Conservation (phyloP, 2,888 invertebrate species). For the Ptychoptera contaminata region DNA sequence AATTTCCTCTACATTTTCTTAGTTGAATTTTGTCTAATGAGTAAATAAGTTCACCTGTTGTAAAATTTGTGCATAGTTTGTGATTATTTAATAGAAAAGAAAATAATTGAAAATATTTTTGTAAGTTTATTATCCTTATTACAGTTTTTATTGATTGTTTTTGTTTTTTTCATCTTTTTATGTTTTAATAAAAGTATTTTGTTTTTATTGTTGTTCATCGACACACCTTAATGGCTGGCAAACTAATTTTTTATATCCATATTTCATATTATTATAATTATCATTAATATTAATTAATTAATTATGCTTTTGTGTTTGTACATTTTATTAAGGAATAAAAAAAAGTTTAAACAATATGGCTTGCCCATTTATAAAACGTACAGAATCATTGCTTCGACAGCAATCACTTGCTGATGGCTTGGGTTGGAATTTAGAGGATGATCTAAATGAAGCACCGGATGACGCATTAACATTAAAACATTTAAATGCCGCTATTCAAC, state of each 20-base stretch:
- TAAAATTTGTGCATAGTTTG: no score
- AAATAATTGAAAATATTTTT: neutral
- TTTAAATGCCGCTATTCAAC: slow-evolving; percentile 62
- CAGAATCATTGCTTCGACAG: slow-evolving; percentile 26
- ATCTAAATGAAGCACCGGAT: slow-evolving; percentile 22
- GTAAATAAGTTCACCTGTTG: no score
- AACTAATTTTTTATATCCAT: neutral
- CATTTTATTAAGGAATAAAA: neutral
- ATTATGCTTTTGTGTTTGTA: neutral
- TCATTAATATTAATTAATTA: neutral
- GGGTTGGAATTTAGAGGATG: slow-evolving; percentile 28
- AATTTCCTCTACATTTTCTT: no score
- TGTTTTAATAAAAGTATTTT: no score
- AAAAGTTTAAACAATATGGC: slow-evolving; percentile 20
- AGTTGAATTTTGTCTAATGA: no score
- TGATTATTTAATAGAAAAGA: slow-evolving; percentile 8
- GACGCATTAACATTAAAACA: slow-evolving; percentile 46
- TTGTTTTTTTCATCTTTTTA: no score
- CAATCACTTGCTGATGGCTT: slow-evolving; percentile 24
- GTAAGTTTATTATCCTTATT: neutral
- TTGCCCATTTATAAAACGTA: slow-evolving; percentile 29
- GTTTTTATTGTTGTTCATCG: no score
- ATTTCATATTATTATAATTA: neutral
- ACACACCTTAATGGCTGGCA: neutral
- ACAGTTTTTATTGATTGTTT: neutral